Percentiles rank a stretch among this genome's conserved stretches.
phyloP scores from a whole-genome alignment of 2,888 invertebrate genomes.

The Drosophila pseudotakahashii region DNA sequence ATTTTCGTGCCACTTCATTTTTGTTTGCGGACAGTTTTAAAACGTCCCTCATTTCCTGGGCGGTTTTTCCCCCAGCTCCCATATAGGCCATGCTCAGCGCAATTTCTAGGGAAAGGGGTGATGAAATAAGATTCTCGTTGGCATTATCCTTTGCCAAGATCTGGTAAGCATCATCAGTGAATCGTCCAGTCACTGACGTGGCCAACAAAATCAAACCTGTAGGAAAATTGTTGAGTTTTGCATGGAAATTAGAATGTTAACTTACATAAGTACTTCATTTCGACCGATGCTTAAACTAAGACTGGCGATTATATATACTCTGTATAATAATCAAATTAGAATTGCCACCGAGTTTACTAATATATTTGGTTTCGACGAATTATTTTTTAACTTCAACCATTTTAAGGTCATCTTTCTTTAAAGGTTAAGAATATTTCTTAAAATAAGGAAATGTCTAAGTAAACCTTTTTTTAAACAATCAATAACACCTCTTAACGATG shows the following conservation, averaged over 20 bases:
- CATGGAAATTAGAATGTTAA: not conserved
- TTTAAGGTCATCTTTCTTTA: too few species aligned
- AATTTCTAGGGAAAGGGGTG: not conserved
- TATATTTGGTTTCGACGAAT: too few species aligned
- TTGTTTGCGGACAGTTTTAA: not conserved
- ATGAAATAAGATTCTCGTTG: not conserved
- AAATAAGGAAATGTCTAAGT: too few species aligned
- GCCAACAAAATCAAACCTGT: slow-evolving; percentile 1
- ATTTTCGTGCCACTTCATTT: not conserved
- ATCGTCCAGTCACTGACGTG: slow-evolving; percentile 9
- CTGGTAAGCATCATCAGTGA: slow-evolving; percentile 3
- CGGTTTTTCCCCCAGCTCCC: slow-evolving; percentile 7
- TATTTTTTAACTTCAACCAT: too few species aligned
- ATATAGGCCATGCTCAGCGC: slow-evolving; percentile 2
- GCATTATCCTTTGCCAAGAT: not conserved
- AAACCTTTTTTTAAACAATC: too few species aligned
- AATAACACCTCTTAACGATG: too few species aligned
- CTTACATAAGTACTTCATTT: not conserved
- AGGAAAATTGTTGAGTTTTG: not conserved
- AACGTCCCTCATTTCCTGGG: not conserved
- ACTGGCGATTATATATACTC: not conserved
- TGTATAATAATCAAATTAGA: not conserved
- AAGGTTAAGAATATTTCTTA: too few species aligned
- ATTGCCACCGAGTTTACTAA: not conserved
- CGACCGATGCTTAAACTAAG: not conserved